Evolutionary conservation across 2,113 vertebrate genomes (phyloP).

Genomic region (Theropithecus gelada): DNA sequence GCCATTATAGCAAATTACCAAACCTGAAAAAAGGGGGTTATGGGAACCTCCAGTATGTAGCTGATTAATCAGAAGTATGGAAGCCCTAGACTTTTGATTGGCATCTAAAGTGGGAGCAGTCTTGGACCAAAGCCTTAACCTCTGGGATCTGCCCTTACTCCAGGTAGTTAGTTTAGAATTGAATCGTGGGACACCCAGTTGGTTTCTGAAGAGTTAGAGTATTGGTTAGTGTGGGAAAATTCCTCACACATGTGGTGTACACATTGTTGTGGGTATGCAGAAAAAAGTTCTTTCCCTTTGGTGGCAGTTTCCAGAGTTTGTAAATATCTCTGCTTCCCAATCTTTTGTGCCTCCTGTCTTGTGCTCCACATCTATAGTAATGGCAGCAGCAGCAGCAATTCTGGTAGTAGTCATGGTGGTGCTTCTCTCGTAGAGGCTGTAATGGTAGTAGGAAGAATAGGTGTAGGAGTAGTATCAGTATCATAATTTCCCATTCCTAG

Average conservation of each 20-base stretch:
- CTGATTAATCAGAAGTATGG: background rate
- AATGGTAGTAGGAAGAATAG: too few species aligned
- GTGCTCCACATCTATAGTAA: accelerated
- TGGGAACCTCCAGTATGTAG: background rate
- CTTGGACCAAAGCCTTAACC: background rate
- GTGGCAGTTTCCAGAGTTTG: background rate
- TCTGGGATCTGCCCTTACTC: background rate
- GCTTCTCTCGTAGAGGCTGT: background rate
- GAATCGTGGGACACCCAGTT: background rate
- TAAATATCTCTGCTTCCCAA: background rate
- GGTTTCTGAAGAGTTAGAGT: background rate
- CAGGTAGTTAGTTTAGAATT: background rate
- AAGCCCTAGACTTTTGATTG: background rate
- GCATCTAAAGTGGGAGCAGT: background rate
- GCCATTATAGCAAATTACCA: background rate
- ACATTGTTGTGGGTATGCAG: background rate
- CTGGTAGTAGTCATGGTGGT: background rate
- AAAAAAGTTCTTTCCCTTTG: background rate
- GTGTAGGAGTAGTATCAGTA: background rate
- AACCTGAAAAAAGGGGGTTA: background rate
- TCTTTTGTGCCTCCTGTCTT: background rate
- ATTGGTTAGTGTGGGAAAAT: background rate
- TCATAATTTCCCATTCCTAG: background rate
- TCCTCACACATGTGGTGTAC: background rate
- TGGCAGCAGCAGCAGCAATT: background rate